phyloP scores from a whole-genome alignment of 2,888 invertebrate species.

The Acleris emargana region DNA sequence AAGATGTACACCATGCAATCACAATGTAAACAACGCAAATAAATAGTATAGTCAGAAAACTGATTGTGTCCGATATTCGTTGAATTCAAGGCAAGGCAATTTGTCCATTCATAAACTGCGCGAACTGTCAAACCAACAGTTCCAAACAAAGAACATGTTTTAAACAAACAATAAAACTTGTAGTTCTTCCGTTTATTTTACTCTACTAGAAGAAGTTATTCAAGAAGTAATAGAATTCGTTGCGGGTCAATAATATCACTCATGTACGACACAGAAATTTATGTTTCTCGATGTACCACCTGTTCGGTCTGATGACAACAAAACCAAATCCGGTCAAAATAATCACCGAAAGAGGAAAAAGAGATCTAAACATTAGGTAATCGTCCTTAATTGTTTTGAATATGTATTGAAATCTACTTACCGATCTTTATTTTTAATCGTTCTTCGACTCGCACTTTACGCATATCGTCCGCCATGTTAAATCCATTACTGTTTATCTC shows the following conservation, averaged over 20 bases:
- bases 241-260: slow-evolving; percentile 50
- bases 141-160: slow-evolving; percentile 68
- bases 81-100: slow-evolving; percentile 67
- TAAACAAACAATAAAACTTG: slow-evolving; percentile 36
- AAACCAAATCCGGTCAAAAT: slow-evolving; percentile 45
- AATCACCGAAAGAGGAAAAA: slow-evolving; percentile 24
- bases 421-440: slow-evolving; percentile 97
- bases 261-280: slow-evolving; percentile 55
- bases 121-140: slow-evolving; percentile 74
- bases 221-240: not conserved
- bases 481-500: slow-evolving; percentile 90
- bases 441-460: slow-evolving; percentile 96
- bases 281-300: slow-evolving; percentile 68
- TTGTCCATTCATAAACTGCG: slow-evolving; percentile 79
- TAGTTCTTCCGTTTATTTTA: slow-evolving; percentile 40
- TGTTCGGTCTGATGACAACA: slow-evolving; percentile 78
- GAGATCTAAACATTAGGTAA: slow-evolving; percentile 17
- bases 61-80: slow-evolving; percentile 67
- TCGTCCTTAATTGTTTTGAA: slow-evolving; percentile 34
- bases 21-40: not conserved
- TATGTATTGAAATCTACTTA: slow-evolving; percentile 79
- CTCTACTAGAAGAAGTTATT: slow-evolving; percentile 20
- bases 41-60: not conserved
- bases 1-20: not conserved
- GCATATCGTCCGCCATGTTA: slow-evolving; percentile 96